A percentile compares a stretch with the other conserved stretches of the same genome.
Conservation (phyloP, 2,888 invertebrate species). For the Agrenia bidenticulata region DNA sequence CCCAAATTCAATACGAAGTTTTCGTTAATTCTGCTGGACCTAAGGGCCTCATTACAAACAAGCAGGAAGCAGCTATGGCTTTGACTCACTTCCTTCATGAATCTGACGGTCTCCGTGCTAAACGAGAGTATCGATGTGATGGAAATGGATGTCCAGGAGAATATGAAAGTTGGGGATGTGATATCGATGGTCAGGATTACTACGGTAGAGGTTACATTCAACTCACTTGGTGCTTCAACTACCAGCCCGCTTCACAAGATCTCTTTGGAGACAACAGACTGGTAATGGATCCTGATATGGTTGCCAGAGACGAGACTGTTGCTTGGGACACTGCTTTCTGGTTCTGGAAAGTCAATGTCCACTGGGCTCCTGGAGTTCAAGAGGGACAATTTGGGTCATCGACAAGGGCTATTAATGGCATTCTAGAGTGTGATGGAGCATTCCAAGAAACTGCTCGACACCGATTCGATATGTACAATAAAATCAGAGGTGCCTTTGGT, state of each 20-base stretch:
- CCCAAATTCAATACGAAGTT: slow-evolving; percentile 19
- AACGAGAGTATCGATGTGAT: slow-evolving; percentile 5
- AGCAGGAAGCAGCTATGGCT: slow-evolving; percentile 41
- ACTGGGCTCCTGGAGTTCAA: slow-evolving; percentile 19
- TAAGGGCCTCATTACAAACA: slow-evolving; percentile 24
- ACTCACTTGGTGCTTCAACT: slow-evolving; percentile 49
- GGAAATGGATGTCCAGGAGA: slow-evolving; percentile 2
- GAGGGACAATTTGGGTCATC: slow-evolving; percentile 21
- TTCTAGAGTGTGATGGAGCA: slow-evolving; percentile 27
- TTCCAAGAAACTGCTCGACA: slow-evolving; percentile 17
- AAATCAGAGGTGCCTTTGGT: slow-evolving; percentile 21
- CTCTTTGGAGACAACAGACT: slow-evolving; percentile 3
- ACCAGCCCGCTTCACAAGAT: slow-evolving; percentile 24
- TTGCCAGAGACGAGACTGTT: slow-evolving; percentile 23
- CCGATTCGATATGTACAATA: slow-evolving; percentile 29
- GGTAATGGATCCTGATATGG: slow-evolving; percentile 10
- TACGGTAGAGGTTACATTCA: slow-evolving; percentile 48
- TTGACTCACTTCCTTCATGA: slow-evolving; percentile 37
- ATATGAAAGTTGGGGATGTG: slow-evolving; percentile 18
- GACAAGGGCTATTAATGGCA: slow-evolving; percentile 28
- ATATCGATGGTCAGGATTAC: slow-evolving; percentile 17
- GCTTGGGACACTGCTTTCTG: slow-evolving; percentile 29
- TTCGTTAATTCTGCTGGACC: slow-evolving; percentile 19
- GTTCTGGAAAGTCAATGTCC: slow-evolving; percentile 25
- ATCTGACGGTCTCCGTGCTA: slow-evolving; percentile 33